Conservation (phyloP, 2,888 invertebrate genomes). For the Thera obeliscata region DNA sequence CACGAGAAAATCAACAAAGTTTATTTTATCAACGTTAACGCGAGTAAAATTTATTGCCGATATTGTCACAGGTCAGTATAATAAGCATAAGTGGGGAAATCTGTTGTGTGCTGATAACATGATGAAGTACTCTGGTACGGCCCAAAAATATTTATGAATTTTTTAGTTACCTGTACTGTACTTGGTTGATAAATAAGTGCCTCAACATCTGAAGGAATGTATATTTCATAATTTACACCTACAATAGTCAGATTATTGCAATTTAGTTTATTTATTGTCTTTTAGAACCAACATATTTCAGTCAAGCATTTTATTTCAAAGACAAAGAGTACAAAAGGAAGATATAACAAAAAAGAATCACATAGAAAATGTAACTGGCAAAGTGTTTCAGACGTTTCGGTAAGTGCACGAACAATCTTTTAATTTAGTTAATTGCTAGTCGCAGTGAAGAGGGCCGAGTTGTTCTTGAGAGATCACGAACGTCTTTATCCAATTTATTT, state of each 20-base stretch:
- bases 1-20: conserved; percentile 42
- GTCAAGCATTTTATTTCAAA: not conserved
- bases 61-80: conserved; percentile 66
- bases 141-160: conserved; percentile 15
- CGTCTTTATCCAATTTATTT: conserved; percentile 85
- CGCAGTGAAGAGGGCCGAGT: conserved; percentile 79
- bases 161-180: not conserved
- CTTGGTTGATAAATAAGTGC: too few species aligned
- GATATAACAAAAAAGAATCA: conserved; percentile 57
- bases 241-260: too few species aligned
- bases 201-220: too few species aligned
- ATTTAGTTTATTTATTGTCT: too few species aligned
- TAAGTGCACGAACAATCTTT: conserved; percentile 81
- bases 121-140: conserved; percentile 42
- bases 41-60: conserved; percentile 66
- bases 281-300: too few species aligned
- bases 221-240: too few species aligned
- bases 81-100: conserved; percentile 68
- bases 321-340: not conserved
- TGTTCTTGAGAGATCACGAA: conserved; percentile 82
- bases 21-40: conserved; percentile 66
- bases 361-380: conserved; percentile 54
- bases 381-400: conserved; percentile 68
- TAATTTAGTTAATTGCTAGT: conserved; percentile 84
- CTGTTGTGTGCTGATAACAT: conserved; percentile 58